Percentiles rank a stretch among this genome's conserved stretches.
phyloP scores from a whole-genome alignment of 2,113 vertebrate species.

The Cheirogaleus medius region DNA sequence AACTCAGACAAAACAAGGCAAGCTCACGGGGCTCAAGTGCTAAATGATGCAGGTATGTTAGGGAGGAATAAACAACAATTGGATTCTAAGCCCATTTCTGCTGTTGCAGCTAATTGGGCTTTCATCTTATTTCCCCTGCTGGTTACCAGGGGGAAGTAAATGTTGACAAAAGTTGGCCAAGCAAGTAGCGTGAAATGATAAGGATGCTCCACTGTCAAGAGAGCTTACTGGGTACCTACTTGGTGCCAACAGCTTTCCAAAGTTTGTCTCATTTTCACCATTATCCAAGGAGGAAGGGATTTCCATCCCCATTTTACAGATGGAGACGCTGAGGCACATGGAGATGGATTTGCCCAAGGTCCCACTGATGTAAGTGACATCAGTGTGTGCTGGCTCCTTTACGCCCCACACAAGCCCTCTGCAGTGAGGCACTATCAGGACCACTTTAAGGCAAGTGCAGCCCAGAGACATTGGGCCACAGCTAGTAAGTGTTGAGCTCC shows the following conservation, averaged over 20 bases:
- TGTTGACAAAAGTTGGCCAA: not conserved
- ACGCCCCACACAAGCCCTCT: not conserved
- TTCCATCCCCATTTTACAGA: not conserved
- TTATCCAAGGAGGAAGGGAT: not conserved
- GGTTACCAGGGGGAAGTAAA: not conserved
- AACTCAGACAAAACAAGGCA: constrained; percentile 52
- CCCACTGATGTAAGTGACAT: not conserved
- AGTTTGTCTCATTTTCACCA: not conserved
- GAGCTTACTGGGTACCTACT: not conserved
- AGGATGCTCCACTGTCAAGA: not conserved
- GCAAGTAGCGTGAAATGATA: not conserved
- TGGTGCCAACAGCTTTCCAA: not conserved
- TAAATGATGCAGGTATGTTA: not conserved
- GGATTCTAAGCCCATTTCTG: not conserved
- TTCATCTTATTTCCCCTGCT: not conserved
- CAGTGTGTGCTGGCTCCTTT: not conserved
- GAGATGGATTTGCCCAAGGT: not conserved
- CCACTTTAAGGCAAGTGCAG: not conserved
- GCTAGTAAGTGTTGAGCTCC: not conserved
- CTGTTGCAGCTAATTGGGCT: not conserved
- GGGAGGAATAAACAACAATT: not conserved
- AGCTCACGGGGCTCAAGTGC: not conserved
- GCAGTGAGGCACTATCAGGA: too few species aligned
- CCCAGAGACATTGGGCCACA: not conserved
- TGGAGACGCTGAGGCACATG: not conserved